Conservation (phyloP, 2,113 vertebrate genomes). For the Melanerpes aurifrons region DNA sequence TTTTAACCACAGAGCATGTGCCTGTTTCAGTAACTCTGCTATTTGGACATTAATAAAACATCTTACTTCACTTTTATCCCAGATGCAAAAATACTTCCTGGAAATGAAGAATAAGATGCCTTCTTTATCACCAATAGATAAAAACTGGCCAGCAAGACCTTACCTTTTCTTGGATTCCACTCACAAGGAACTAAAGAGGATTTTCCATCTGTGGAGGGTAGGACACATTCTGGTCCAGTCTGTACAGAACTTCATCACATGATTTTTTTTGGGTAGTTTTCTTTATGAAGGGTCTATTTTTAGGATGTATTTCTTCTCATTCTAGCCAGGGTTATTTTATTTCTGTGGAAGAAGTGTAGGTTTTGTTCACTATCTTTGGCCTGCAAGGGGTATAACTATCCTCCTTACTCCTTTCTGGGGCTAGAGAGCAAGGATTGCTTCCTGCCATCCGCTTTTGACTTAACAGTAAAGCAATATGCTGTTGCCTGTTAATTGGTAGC, state of each 20-base stretch:
- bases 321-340: neutral
- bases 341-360: neutral
- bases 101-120: constrained; percentile 89
- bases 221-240: neutral
- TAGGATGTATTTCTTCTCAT: neutral
- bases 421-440: neutral
- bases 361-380: constrained; percentile 12
- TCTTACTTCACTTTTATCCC: constrained; percentile 51
- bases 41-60: neutral
- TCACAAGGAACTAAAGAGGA: constrained; percentile 88
- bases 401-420: neutral
- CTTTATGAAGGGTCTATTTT: neutral
- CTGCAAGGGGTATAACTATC: neutral
- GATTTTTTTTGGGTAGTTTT: neutral
- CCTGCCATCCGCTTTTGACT: neutral
- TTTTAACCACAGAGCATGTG: neutral
- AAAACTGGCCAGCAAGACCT: constrained; percentile 89
- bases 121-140: constrained; percentile 94
- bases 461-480: neutral
- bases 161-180: constrained; percentile 91
- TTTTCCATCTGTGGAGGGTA: constrained; percentile 98
- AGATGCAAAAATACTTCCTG: constrained; percentile 97
- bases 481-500: neutral
- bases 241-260: neutral
- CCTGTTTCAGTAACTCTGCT: neutral